Evolutionary conservation across 2,113 vertebrate genomes (phyloP).

Genomic region (Nothocercus julius): DNA sequence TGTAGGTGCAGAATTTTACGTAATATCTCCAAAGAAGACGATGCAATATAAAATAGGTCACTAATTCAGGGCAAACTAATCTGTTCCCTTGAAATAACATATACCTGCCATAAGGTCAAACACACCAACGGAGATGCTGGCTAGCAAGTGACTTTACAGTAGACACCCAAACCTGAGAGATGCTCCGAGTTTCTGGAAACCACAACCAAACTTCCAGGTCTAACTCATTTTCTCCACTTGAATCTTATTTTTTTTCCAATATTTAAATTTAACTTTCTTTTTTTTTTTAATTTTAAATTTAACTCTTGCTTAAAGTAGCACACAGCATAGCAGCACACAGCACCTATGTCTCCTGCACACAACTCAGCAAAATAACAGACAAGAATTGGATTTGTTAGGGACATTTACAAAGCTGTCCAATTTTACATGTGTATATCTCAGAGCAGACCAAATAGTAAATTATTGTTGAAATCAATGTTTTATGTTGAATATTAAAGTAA

Average conservation of each 20-base stretch:
- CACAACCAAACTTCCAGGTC: not conserved
- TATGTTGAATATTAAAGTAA: constrained; percentile 60
- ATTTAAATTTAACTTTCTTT: not conserved
- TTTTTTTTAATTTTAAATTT: not conserved
- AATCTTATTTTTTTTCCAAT: not conserved
- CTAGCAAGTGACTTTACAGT: not conserved
- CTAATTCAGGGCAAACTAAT: not conserved
- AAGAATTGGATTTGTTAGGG: not conserved
- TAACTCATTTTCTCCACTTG: not conserved
- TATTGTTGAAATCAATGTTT: constrained; percentile 56
- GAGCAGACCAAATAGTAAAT: constrained; percentile 45
- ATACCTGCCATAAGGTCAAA: not conserved
- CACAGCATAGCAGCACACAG: not conserved
- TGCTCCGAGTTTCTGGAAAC: not conserved
- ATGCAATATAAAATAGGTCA: not conserved
- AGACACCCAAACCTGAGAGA: not conserved
- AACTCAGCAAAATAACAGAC: not conserved
- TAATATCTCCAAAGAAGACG: not conserved
- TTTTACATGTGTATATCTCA: not conserved
- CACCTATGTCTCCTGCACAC: not conserved
- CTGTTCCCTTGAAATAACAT: not conserved
- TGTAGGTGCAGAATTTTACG: not conserved
- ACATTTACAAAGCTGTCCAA: not conserved
- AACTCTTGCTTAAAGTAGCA: not conserved
- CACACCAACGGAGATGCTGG: not conserved